phyloP scores from a whole-genome alignment of 2,888 invertebrate genomes.

The Tenthredo livida region DNA sequence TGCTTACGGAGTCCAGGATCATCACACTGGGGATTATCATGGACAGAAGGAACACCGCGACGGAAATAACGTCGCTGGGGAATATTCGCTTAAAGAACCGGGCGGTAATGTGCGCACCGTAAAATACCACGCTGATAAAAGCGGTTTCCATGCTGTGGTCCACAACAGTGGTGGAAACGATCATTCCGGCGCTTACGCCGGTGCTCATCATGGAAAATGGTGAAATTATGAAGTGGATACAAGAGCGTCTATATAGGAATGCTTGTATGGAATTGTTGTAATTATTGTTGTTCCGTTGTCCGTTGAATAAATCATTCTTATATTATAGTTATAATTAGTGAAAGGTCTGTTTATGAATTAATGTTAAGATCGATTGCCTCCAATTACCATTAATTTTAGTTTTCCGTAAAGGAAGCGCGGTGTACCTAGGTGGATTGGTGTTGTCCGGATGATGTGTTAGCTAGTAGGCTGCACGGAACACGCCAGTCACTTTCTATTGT shows the following conservation, averaged over 20 bases:
- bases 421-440: background rate
- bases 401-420: constrained; percentile 14
- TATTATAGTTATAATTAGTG: background rate
- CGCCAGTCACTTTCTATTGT: constrained; percentile 48
- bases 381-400: constrained; percentile 33
- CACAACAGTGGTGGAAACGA: constrained; percentile 54
- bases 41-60: constrained; percentile 53
- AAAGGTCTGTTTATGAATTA: background rate
- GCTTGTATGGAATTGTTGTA: background rate
- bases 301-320: constrained; percentile 43
- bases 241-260: background rate
- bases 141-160: constrained; percentile 51
- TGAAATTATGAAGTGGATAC: background rate
- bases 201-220: constrained; percentile 8
- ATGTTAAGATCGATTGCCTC: constrained; percentile 12
- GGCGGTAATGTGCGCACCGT: constrained; percentile 54
- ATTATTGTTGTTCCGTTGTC: constrained; percentile 1
- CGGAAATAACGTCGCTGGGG: constrained; percentile 54
- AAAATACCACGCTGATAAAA: constrained; percentile 53
- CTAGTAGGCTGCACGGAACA: constrained; percentile 16
- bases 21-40: constrained; percentile 54
- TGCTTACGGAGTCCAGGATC: constrained; percentile 51
- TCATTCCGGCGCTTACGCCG: constrained; percentile 47
- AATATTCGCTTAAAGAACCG: constrained; percentile 52
- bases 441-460: background rate